Base-by-base conservation (phyloP, 2,888 invertebrate species). In the Ormyrus rosae region DNA sequence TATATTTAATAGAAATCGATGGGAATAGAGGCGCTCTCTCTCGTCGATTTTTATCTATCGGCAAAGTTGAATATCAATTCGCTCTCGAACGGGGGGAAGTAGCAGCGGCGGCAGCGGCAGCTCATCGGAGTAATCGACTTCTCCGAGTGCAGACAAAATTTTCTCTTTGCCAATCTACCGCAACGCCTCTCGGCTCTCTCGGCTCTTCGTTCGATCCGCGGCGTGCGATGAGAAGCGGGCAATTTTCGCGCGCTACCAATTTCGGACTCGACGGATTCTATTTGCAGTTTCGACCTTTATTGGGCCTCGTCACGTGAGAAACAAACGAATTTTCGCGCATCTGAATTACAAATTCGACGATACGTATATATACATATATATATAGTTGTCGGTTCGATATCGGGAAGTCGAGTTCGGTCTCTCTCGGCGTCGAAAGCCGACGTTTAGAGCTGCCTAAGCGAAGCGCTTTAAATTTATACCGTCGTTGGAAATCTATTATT, bases 201-300 rank as follows among this genome's bases (percentile, higher is more conserved):
- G 34, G 19, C 19, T 34, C 0, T 34, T 34, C 34, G 76, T 80
- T 72, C 85, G 83, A 83, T 83, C 67, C 72, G 58, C 51, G 4
- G 64, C 71, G 58, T 50, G 19, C 2, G 73, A 78, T 73, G 79
- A 69, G 77, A n/a, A 65, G 84, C 82, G 76, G 82, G 86, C 84
- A 87, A 88, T 88, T 87, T 85, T 84, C 84, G 75, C 79, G 78
- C 75, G 68, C 78, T 65, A 45, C 78, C 78, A 72, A 80, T 80
- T 76, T 64, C 83, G 77, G 84, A 82, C 84, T 79, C 83, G 78
- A 83, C 85, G 83, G 83, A 86, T 85, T 86, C 88, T 87, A 88
- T 89, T 88, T 88, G 87, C 88, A 86, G 74, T 85, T 86, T 86
- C 72, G 83, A 81, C 85, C 85, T 89, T 90, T 88, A 90, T 86